phyloP scores from a whole-genome alignment of 2,888 invertebrate species.

The Pseudeuparius sepicola region DNA sequence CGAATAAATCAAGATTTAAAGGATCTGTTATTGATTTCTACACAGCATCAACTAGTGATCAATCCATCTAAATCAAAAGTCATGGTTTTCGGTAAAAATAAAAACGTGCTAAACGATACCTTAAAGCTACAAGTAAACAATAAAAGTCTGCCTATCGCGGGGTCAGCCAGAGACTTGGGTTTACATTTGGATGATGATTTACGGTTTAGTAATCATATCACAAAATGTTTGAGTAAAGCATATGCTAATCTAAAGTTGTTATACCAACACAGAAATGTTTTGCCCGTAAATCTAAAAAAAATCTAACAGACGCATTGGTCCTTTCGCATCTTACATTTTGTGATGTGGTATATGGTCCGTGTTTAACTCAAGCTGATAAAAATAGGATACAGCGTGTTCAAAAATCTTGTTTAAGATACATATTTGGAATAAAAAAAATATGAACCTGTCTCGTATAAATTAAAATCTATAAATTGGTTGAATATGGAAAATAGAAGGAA shows the following conservation, averaged over 20 bases:
- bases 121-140: neutral
- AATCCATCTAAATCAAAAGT: neutral
- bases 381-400: neutral
- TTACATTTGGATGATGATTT: neutral
- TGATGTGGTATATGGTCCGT: constrained; percentile 1
- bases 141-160: neutral
- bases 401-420: constrained; percentile 1
- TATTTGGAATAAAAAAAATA: neutral
- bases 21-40: neutral
- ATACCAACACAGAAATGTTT: constrained; percentile 1
- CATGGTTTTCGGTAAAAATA: constrained; percentile 1
- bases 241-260: neutral
- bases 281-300: neutral
- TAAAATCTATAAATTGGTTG: too few relatives aligned
- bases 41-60: constrained; percentile 2
- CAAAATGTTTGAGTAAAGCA: neutral
- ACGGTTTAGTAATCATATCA: constrained; percentile 1
- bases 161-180: neutral
- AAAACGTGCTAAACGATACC: neutral
- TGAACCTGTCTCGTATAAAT: too few relatives aligned
- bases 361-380: neutral
- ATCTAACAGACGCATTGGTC: constrained; percentile 1
- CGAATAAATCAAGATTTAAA: constrained; percentile 1
- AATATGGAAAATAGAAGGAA: too few relatives aligned
- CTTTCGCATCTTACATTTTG: neutral